phyloP scores from a whole-genome alignment of 2,797 vertebrate species.

The Coluber constrictor region DNA sequence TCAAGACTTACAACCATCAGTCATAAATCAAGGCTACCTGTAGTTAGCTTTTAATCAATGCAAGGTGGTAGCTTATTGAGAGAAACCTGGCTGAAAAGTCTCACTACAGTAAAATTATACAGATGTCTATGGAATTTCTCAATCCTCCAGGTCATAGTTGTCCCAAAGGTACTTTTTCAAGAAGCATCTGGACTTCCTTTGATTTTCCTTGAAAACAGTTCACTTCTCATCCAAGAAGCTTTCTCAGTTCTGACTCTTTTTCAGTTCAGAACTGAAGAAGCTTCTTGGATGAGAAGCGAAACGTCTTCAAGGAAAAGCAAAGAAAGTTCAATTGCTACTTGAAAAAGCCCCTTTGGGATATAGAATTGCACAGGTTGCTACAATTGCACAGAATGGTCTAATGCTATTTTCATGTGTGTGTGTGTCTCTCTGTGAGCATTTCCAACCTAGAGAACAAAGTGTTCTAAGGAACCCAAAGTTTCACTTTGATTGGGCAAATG shows the following conservation, averaged over 20 bases:
- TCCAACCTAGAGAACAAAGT: slow-evolving; percentile 18
- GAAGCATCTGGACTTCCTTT: not conserved
- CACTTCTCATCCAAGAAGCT: not conserved
- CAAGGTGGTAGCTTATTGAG: not conserved
- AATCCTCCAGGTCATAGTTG: not conserved
- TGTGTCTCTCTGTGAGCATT: not conserved
- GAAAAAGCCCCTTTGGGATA: not conserved
- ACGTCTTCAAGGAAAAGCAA: not conserved
- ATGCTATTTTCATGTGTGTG: not conserved
- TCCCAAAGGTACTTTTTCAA: not conserved
- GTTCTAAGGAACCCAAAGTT: not conserved
- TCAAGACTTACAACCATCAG: not conserved
- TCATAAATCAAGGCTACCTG: not conserved
- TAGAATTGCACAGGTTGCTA: not conserved
- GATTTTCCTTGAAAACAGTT: not conserved
- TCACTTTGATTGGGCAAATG: not conserved
- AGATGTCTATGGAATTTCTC: not conserved
- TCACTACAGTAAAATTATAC: accelerated
- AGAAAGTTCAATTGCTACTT: not conserved
- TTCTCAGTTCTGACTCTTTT: not conserved
- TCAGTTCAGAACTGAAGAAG: not conserved
- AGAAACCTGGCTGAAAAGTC: accelerated
- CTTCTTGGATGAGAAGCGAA: not conserved
- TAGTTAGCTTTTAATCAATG: not conserved
- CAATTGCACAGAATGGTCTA: not conserved